Evolutionary conservation across 2,113 vertebrate species (phyloP), one percentile per base, ranked within the genome.

Genomic region (Silurus asotus): DNA sequence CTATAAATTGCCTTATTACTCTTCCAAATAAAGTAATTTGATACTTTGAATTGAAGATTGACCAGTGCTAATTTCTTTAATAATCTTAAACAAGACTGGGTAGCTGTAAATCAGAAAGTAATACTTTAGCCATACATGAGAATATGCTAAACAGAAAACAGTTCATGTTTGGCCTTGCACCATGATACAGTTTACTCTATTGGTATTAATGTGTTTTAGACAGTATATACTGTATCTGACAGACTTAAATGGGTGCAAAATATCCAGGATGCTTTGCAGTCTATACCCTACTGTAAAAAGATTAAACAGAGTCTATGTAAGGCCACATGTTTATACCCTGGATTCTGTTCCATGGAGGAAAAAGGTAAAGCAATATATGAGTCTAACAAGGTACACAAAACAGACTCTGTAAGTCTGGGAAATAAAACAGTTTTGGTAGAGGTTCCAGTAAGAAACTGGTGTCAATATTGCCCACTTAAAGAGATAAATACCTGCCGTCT

Each of bases 91-190:
- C 49, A 69, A 15, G 51, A 79, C 19, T 85, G 77, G 83, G 51
- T 81, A 49, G 65, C 37, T 14, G 62, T 58, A 58, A 51, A 85
- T n/a, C 6, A 56, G 55, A 55, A 45, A 15, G 0, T 25, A 6
- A 64, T 65, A 48, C 3, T 14, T 2, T 58, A 77, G 51, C 56
- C 17, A 83, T 37, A 37, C 37, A 37, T 37, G 77, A 37, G 86
- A 82, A 23, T 83, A 55, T 69, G 64, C 58, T 10, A 14, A 87
- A 56, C 7, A 82, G 23, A 87, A 87, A 56, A 74, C 53, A n/a
- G 48, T 51, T 28, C 64, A 70, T 3, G 37, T 5, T 61, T 55
- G 17, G 3, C 20, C 10, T 74, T 49, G 10, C 17, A 72, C 23
- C 3, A 70, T n/a, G 64, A 51, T 51, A 87, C 20, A 55, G 62